Evolutionary conservation across 2,113 vertebrate species (phyloP).

Genomic region (Malurus melanocephalus): DNA sequence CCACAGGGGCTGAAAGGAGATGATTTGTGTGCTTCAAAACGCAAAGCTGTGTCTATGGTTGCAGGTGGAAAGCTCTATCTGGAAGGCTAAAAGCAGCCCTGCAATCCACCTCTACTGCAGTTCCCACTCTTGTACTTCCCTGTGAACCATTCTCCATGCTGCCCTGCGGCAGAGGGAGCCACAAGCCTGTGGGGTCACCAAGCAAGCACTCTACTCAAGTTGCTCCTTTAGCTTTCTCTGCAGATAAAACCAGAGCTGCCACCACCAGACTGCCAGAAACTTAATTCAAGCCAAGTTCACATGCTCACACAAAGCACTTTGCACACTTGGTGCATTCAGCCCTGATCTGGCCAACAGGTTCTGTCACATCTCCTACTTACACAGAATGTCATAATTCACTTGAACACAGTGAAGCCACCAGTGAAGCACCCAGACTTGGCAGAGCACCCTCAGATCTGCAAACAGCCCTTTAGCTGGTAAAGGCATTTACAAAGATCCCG

Average conservation of each 20-base stretch:
- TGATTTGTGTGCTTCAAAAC: background rate
- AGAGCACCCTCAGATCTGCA: background rate
- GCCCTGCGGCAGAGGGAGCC: fast-evolving
- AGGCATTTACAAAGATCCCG: background rate
- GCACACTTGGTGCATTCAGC: background rate
- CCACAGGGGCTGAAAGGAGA: background rate
- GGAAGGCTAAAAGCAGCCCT: background rate
- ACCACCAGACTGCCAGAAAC: background rate
- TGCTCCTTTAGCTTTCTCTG: background rate
- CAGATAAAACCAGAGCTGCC: background rate
- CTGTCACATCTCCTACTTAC: background rate
- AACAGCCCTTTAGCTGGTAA: no score
- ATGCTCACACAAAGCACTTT: background rate
- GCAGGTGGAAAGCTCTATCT: background rate
- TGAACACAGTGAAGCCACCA: background rate
- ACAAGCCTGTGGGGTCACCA: fast-evolving
- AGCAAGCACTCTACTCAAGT: background rate
- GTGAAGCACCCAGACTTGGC: background rate
- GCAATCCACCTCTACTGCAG: background rate
- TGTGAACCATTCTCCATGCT: fast-evolving
- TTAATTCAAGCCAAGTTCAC: background rate
- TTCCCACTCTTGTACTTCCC: background rate
- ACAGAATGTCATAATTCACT: fast-evolving
- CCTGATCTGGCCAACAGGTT: background rate
- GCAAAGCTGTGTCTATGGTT: background rate